These are phyloP conservation scores for Rhagologus leucostigma DNA, from an alignment of 2,113 vertebrate genomes.

Conservation along the genomic window DNA sequence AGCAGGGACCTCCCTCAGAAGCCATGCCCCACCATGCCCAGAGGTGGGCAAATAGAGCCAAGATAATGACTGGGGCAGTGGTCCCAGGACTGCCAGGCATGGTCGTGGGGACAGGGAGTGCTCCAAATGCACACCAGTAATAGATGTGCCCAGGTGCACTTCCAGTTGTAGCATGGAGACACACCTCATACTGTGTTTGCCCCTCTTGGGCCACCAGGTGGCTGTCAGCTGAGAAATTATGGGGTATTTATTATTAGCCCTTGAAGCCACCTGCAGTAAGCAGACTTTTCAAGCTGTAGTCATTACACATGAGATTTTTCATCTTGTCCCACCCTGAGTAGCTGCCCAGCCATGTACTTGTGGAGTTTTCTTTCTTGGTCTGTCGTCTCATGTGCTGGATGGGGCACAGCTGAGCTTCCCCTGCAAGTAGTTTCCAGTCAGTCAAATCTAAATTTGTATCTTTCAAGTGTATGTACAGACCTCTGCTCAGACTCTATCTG, in stretches of 20 bases:
- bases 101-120: too few relatives aligned
- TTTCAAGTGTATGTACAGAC: not conserved
- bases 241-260: not conserved
- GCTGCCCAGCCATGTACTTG: not conserved
- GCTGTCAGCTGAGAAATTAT: not conserved
- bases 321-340: not conserved
- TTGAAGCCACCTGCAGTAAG: not conserved
- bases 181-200: not conserved
- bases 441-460: not conserved
- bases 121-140: not conserved
- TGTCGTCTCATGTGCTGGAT: not conserved
- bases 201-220: rapidly evolving
- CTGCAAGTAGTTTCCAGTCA: not conserved
- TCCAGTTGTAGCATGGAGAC: not conserved
- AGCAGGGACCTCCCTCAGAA: rapidly evolving
- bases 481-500: not conserved
- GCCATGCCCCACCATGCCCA: not conserved
- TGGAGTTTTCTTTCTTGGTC: not conserved
- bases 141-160: not conserved
- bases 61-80: not conserved
- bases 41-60: rapidly evolving
- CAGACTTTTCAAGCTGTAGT: not conserved
- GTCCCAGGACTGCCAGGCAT: not conserved
- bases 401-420: not conserved
- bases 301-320: not conserved